phyloP scores from a whole-genome alignment of 1,140 invertebrate species.

The Hormaphis cornu region DNA sequence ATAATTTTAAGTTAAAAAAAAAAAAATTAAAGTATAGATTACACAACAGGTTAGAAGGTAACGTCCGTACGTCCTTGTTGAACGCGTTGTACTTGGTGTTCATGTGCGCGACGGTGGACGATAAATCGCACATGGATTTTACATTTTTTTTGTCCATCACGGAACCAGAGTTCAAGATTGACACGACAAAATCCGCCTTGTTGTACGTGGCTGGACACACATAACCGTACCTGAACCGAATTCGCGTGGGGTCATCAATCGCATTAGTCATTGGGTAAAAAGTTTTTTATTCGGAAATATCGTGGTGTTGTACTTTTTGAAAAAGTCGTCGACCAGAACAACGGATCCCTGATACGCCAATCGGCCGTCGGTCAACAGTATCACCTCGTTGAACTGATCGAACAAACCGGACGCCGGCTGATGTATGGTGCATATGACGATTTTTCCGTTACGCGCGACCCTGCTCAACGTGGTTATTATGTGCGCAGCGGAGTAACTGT shows the following conservation, averaged over 20 bases:
- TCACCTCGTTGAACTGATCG: constrained; percentile 67
- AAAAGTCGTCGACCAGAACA: constrained; percentile 50
- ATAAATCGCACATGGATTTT: constrained; percentile 4
- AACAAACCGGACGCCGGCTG: constrained; percentile 79
- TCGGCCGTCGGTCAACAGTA: constrained; percentile 66
- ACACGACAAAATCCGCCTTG: constrained; percentile 11
- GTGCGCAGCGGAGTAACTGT: constrained; percentile 66
- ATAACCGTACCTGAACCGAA: background rate
- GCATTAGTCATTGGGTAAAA: background rate
- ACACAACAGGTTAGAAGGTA: background rate
- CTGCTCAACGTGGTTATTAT: constrained; percentile 60
- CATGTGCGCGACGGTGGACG: background rate
- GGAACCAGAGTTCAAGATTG: constrained; percentile 3
- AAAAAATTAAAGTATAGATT: background rate
- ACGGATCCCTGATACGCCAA: constrained; percentile 64
- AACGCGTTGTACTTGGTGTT: constrained; percentile 11
- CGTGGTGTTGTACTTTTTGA: constrained; percentile 49
- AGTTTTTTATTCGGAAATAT: background rate
- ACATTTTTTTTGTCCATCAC: background rate
- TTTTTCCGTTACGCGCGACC: constrained; percentile 57
- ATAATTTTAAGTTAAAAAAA: background rate
- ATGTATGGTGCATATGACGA: constrained; percentile 75
- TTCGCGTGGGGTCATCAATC: too few species aligned
- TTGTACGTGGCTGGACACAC: background rate
- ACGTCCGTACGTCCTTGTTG: background rate